Base-by-base conservation (phyloP, 2,888 invertebrate species). In the Caenorhabditis sp. region DNA sequence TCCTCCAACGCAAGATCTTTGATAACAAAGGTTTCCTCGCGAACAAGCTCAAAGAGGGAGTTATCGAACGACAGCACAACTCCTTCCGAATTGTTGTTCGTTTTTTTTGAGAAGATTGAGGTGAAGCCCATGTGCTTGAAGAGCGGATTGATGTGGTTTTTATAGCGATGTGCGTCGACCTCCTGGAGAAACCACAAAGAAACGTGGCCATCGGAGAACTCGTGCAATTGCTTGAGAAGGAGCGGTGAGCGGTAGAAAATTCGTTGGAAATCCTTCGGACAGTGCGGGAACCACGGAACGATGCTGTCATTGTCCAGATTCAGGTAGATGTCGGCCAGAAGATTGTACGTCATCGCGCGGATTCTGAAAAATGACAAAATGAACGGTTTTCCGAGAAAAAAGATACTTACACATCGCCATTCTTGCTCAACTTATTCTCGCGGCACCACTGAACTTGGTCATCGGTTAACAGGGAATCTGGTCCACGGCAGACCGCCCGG, bases 241-340 rank as follows among this genome's bases (percentile, higher is more conserved):
- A 97, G 91, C 85, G 94, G 94, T 88, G 95, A 95, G 81, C 96
- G 92, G 89, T 96, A 97, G 85, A 94, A 94, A 68, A 94, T 93
- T 30, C 92, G 91, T 41, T 96, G 90, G 2, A 94, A 94, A 90
- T 94, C 93, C 2, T 93, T 90, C 8, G 95, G 94, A 88, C 96
- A 96, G 87, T 95, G 94, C 0, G 94, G 93, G 90, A 93, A 94
- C 91, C 58, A 92, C 91, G 56, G 91, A 92, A 86, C 93, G 92
- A 0, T 94, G 93, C 88, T 78, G 2, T 56, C 58, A 3, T 92
- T 92, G 78, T 94, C 94, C 0, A 95, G 93, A 89, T 95, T 94
- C 76, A 95, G 93, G 90, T 96, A 98, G 26, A 94, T 90, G 90
- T 95, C 94, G 4, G 97, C 96, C 83, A 98, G 91, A 83, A 96